A percentile compares a stretch with the other conserved stretches of the same genome.
Evolutionary conservation across 2,888 invertebrate genomes (phyloP).

Genomic region (Laothoe populi): DNA sequence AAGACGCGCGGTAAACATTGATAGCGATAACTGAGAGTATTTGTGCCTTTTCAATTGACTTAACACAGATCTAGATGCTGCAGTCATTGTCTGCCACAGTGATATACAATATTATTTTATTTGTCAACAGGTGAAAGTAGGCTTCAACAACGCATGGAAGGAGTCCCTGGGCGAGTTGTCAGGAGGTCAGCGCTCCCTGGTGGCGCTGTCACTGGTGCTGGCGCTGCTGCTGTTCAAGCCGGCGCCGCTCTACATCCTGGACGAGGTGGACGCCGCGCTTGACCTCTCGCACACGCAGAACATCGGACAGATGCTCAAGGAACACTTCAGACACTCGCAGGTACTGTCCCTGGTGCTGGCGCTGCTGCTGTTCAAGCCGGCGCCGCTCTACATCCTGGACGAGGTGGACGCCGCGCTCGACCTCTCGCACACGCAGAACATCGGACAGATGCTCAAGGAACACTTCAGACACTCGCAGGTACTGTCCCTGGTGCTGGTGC

Average conservation of each 20-base stretch:
- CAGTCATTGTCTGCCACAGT: no score
- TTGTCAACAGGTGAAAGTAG: slow-evolving; percentile 84
- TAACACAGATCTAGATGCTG: no score
- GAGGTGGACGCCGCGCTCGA: no score
- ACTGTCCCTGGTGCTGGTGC: no score
- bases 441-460: no score
- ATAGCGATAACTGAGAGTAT: no score
- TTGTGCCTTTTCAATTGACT: no score
- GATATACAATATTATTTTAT: neutral
- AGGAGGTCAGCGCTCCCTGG: slow-evolving; percentile 98
- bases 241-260: slow-evolving; percentile 98
- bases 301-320: slow-evolving; percentile 97
- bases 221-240: slow-evolving; percentile 98
- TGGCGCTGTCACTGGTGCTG: slow-evolving; percentile 97
- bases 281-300: slow-evolving; percentile 99
- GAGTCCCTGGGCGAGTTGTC: slow-evolving; percentile 97
- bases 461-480: no score
- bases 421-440: no score
- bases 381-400: no score
- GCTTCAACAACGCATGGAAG: slow-evolving; percentile 97
- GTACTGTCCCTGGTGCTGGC: slow-evolving; percentile 29
- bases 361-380: no score
- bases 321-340: slow-evolving; percentile 58
- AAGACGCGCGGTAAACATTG: no score
- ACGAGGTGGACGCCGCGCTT: slow-evolving; percentile 99